A percentile compares a stretch with the other conserved stretches of the same genome.
phyloP scores from a whole-genome alignment of 2,888 invertebrate genomes.

The Spisula solida region DNA sequence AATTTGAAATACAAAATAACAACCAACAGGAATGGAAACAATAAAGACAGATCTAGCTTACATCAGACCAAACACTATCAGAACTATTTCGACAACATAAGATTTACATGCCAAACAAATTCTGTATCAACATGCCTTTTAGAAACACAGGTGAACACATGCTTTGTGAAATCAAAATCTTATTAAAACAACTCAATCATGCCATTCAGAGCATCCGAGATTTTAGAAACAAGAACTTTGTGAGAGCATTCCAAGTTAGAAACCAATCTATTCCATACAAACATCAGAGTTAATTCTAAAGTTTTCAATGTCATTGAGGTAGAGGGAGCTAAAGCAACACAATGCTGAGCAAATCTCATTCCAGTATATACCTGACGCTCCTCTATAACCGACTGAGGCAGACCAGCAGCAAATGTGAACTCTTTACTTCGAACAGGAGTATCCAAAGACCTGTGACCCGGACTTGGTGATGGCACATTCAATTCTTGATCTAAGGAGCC shows the following conservation, averaged over 20 bases:
- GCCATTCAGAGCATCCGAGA: background rate
- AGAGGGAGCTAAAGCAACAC: constrained; percentile 37
- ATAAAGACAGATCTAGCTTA: too few species aligned
- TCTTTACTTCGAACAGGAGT: constrained; percentile 60
- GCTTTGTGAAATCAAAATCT: background rate
- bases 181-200: background rate
- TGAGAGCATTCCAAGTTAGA: constrained; percentile 6
- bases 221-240: background rate
- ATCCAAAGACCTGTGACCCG: constrained; percentile 52
- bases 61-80: background rate
- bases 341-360: constrained; percentile 34
- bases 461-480: constrained; percentile 45
- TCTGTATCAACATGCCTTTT: background rate
- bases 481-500: constrained; percentile 30
- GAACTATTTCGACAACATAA: background rate
- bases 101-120: background rate
- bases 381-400: constrained; percentile 52
- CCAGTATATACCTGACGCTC: constrained; percentile 66
- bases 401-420: constrained; percentile 68
- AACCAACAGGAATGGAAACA: background rate
- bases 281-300: background rate
- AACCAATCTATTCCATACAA: background rate
- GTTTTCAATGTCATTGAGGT: background rate
- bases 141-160: background rate
- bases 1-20: background rate